Percentiles rank a stretch among this genome's conserved stretches.
Conservation (phyloP, 1,140 invertebrate species). For the Saccostrea glomerata region DNA sequence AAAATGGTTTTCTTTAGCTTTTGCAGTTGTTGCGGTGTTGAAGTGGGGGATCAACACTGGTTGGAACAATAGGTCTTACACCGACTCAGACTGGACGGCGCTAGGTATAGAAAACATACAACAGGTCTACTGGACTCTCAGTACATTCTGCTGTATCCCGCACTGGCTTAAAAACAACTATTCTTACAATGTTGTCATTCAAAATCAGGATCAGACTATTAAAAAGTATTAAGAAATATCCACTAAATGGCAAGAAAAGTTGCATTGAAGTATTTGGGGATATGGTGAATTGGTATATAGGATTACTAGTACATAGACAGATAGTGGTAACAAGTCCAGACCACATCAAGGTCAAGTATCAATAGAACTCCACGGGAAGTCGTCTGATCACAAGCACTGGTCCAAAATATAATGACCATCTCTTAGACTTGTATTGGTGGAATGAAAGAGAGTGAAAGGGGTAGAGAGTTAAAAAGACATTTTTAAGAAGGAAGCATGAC, state of each 20-base stretch:
- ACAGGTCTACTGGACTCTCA: neutral
- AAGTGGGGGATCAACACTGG: constrained; percentile 42
- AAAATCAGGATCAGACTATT: constrained; percentile 21
- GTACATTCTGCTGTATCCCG: constrained; percentile 29
- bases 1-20: constrained; percentile 53
- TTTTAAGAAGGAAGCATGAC: no score
- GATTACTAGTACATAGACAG: constrained; percentile 11
- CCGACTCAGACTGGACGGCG: constrained; percentile 48
- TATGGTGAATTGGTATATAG: constrained; percentile 19
- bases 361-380: constrained; percentile 3
- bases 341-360: neutral
- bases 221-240: constrained; percentile 34
- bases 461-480: neutral
- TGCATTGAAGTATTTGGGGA: constrained; percentile 11
- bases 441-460: neutral
- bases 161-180: constrained; percentile 38
- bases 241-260: constrained; percentile 29
- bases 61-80: constrained; percentile 46
- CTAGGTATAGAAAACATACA: constrained; percentile 40
- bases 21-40: constrained; percentile 49
- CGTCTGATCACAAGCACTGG: neutral
- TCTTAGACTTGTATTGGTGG: neutral
- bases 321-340: constrained; percentile 13
- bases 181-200: constrained; percentile 6
- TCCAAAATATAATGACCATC: neutral